Percentiles rank a stretch among this genome's conserved stretches.
phyloP scores from a whole-genome alignment of 2,113 vertebrate genomes.

The Zootoca vivipara region DNA sequence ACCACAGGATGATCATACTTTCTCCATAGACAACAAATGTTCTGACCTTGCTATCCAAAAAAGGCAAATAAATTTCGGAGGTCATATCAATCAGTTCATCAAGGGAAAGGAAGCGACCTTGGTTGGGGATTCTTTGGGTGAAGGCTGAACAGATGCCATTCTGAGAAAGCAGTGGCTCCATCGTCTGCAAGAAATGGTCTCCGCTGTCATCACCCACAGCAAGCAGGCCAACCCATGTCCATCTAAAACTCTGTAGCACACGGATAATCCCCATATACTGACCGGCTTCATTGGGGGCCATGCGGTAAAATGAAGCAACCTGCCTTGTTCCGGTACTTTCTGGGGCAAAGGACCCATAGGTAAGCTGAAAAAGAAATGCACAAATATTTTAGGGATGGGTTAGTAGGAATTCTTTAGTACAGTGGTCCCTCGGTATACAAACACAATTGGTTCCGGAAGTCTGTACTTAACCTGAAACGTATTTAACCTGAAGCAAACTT shows the following conservation, averaged over 20 bases:
- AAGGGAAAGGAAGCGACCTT: background rate
- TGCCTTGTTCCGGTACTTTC: background rate
- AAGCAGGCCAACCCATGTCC: background rate
- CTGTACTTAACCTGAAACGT: no score
- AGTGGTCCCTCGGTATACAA: no score
- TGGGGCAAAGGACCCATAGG: background rate
- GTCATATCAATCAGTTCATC: no score
- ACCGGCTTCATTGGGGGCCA: background rate
- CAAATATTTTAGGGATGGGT: no score
- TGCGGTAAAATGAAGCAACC: background rate
- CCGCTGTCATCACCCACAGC: background rate
- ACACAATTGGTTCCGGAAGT: no score
- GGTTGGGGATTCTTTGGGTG: background rate
- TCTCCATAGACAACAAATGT: no score
- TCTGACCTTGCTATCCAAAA: no score
- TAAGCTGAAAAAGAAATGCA: background rate
- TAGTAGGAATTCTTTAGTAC: no score
- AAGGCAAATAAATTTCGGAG: no score
- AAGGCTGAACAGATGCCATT: background rate
- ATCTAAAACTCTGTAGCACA: background rate
- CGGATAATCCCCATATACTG: background rate
- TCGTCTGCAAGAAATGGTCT: background rate
- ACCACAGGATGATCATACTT: no score
- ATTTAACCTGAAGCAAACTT: no score
- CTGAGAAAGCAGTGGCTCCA: background rate